Evolutionary conservation across 2,113 vertebrate species (phyloP).

Genomic region (Rhineura floridana): DNA sequence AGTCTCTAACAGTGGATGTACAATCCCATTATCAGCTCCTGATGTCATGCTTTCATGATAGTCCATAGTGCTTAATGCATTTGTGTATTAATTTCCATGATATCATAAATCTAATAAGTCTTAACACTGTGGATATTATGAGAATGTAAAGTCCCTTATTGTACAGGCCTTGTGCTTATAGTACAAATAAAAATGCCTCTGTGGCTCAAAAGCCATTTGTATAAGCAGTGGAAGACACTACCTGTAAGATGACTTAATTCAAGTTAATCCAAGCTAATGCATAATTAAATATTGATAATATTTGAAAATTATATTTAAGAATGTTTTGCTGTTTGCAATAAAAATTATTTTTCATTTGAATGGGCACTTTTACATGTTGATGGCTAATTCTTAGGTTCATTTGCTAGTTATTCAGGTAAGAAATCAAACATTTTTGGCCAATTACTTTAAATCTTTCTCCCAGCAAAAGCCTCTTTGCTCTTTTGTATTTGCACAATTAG

Average conservation of each 20-base stretch:
- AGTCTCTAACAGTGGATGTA: conserved; percentile 32
- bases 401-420: conserved; percentile 57
- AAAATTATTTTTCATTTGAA: conserved; percentile 36
- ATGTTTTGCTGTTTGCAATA: conserved; percentile 44
- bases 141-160: conserved; percentile 42
- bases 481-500: conserved; percentile 22
- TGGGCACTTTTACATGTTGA: conserved; percentile 18
- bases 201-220: conserved; percentile 53
- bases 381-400: background rate
- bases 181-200: conserved; percentile 53
- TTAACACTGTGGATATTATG: conserved; percentile 44
- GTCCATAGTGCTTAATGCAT: conserved; percentile 9
- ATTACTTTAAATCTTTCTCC: conserved; percentile 57
- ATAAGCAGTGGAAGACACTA: conserved; percentile 50
- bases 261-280: conserved; percentile 63
- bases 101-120: background rate
- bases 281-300: conserved; percentile 42
- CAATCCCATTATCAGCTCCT: conserved; percentile 43
- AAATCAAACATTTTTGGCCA: conserved; percentile 51
- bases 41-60: conserved; percentile 20
- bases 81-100: background rate
- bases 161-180: conserved; percentile 56
- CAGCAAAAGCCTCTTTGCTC: conserved; percentile 52
- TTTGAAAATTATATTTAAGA: conserved; percentile 47
- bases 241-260: conserved; percentile 57